These are phyloP conservation scores for Typhlichthys eigenmanni DNA, from an alignment of 2,797 vertebrate species.

Conservation along the genomic window DNA sequence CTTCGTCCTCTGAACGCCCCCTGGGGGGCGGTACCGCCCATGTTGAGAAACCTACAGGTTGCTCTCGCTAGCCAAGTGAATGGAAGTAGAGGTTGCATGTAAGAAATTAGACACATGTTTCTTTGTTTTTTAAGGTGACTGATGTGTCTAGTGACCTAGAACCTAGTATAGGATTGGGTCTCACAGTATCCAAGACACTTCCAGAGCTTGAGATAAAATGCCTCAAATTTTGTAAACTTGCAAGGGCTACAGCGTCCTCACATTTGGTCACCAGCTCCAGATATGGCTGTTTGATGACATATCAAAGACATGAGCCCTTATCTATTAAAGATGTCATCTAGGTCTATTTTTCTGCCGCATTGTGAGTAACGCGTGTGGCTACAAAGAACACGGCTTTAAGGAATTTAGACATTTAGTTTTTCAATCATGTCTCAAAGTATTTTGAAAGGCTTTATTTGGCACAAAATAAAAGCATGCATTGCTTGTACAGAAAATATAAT, in stretches of 20 bases:
- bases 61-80: constrained; percentile 5
- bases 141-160: constrained; percentile 16
- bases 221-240: neutral
- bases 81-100: constrained; percentile 28
- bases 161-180: neutral
- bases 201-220: neutral
- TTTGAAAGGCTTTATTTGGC: neutral
- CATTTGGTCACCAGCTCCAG: neutral
- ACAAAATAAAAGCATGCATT: neutral
- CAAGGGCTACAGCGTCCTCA: neutral
- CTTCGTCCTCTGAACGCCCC: too few species aligned
- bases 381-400: neutral
- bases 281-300: neutral
- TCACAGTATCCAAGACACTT: too few species aligned
- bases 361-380: neutral
- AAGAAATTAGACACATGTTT: constrained; percentile 40
- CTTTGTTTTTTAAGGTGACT: constrained; percentile 12
- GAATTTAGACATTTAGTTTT: neutral
- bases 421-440: neutral
- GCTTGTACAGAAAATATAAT: neutral
- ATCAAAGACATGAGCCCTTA: neutral
- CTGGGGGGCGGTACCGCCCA: too few species aligned
- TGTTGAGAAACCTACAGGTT: neutral
- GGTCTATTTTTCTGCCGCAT: neutral
- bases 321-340: too few species aligned